phyloP scores from a whole-genome alignment of 1,140 invertebrate species.

The Papilio helenus region DNA sequence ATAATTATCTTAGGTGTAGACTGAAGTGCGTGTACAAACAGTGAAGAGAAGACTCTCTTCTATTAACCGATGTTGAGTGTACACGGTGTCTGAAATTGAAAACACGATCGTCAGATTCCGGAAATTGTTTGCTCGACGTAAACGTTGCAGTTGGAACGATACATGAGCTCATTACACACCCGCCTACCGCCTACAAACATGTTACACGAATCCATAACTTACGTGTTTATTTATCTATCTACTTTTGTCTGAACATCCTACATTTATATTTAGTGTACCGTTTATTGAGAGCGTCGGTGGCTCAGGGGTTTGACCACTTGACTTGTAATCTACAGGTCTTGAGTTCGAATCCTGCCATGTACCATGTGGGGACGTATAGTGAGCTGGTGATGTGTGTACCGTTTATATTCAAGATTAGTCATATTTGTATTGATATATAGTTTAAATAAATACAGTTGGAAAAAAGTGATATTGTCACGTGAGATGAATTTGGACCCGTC shows the following conservation, averaged over 20 bases:
- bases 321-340: no score
- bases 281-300: no score
- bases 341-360: no score
- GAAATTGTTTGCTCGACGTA: slow-evolving; percentile 26
- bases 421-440: no score
- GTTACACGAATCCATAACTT: neutral
- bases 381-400: no score
- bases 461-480: no score
- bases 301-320: no score
- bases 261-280: no score
- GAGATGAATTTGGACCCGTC: no score
- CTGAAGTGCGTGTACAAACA: neutral
- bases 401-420: no score
- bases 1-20: neutral
- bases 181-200: neutral
- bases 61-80: slow-evolving; percentile 20
- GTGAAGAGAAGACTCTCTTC: neutral
- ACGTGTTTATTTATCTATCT: neutral
- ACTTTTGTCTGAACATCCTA: neutral
- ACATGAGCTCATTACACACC: slow-evolving; percentile 17
- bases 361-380: no score
- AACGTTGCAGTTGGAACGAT: slow-evolving; percentile 20
- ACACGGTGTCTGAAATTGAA: slow-evolving; percentile 21
- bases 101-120: slow-evolving; percentile 19
- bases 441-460: no score